Evolutionary conservation across 2,113 vertebrate genomes (phyloP).

Genomic region (Chiloscyllium plagiosum): DNA sequence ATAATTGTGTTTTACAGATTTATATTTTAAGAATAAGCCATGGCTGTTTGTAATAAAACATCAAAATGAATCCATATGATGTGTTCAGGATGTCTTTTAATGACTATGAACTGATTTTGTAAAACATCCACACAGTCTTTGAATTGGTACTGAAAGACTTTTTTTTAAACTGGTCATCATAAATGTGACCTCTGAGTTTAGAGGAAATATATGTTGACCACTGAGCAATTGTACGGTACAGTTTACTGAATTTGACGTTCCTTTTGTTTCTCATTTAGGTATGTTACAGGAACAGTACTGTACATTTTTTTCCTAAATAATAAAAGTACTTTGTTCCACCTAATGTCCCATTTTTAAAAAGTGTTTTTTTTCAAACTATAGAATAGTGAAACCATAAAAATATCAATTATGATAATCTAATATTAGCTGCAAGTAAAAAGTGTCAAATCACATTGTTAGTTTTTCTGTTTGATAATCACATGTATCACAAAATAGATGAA

Average conservation of each 20-base stretch:
- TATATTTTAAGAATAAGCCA: conserved; percentile 54
- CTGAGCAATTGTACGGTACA: conserved; percentile 17
- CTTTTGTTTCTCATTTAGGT: conserved; percentile 16
- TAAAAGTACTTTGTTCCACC: conserved; percentile 35
- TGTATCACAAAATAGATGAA: neutral
- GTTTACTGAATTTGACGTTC: conserved; percentile 28
- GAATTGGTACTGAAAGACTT: conserved; percentile 7
- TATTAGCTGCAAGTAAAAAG: neutral
- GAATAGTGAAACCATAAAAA: neutral
- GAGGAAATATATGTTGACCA: conserved; percentile 16
- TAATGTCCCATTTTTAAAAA: conserved; percentile 8
- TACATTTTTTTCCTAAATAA: conserved; percentile 27
- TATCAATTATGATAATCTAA: neutral
- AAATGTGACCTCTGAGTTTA: conserved; percentile 17
- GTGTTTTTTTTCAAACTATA: conserved; percentile 7
- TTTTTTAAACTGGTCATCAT: conserved; percentile 21
- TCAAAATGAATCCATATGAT: conserved; percentile 41
- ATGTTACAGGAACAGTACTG: conserved; percentile 33
- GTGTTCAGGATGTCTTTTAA: conserved; percentile 33
- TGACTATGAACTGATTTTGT: conserved; percentile 29
- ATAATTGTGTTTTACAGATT: conserved; percentile 54
- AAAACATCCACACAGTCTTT: conserved; percentile 19
- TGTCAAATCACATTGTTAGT: neutral
- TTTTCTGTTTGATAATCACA: neutral
- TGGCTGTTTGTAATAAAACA: conserved; percentile 57